phyloP scores from a whole-genome alignment of 2,888 invertebrate species.

The Leucophenga maculata region DNA sequence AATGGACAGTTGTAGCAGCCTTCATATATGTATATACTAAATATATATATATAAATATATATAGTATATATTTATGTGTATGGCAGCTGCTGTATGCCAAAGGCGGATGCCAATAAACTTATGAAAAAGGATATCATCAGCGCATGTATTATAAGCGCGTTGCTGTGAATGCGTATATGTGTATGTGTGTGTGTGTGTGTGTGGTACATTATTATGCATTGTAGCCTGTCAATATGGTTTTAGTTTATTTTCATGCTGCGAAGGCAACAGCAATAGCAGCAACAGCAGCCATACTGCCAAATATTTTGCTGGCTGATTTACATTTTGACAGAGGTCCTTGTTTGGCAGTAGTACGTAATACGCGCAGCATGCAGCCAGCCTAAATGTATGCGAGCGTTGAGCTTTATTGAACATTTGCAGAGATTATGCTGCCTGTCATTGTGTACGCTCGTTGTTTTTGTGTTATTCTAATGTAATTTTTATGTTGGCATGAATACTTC shows the following conservation, averaged over 20 bases:
- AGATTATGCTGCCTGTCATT: constrained; percentile 24
- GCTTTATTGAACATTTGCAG: constrained; percentile 34
- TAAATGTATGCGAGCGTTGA: background rate
- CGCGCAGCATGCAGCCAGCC: background rate
- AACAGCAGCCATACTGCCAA: constrained; percentile 32
- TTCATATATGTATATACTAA: constrained; percentile 30
- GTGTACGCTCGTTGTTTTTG: background rate
- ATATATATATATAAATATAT: too few relatives aligned
- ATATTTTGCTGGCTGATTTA: constrained; percentile 36
- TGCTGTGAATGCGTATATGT: background rate
- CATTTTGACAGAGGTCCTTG: constrained; percentile 42
- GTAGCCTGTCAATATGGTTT: constrained; percentile 57
- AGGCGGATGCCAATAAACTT: constrained; percentile 24
- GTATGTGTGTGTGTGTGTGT: constrained; percentile 23
- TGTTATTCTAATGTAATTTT: constrained; percentile 32
- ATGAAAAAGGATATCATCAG: constrained; percentile 24
- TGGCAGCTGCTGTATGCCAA: background rate
- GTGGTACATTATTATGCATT: constrained; percentile 56
- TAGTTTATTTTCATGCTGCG: constrained; percentile 36
- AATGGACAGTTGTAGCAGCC: background rate
- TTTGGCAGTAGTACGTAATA: constrained; percentile 27
- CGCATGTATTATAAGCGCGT: constrained; percentile 5
- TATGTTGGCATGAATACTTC: constrained; percentile 24
- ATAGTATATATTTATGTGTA: background rate
- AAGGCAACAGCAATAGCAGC: too few relatives aligned